Percentiles rank a stretch among this genome's conserved stretches.
Conservation (phyloP, 2,113 vertebrate species). For the Noturus placidus region DNA sequence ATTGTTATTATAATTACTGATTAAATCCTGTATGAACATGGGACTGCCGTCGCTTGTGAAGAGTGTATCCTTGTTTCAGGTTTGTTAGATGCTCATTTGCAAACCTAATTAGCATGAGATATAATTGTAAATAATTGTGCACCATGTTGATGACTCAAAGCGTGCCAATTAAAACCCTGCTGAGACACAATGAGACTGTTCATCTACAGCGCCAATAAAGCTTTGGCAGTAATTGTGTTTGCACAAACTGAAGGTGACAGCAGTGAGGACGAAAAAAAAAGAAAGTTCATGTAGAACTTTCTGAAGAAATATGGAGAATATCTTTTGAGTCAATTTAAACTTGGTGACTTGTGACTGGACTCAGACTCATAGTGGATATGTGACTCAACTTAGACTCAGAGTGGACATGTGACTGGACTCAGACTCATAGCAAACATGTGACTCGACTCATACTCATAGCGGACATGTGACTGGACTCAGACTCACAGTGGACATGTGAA, state of each 20-base stretch:
- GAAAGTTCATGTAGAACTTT: neutral
- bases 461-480: neutral
- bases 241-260: neutral
- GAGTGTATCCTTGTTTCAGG: neutral
- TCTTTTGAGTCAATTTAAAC: neutral
- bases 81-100: constrained; percentile 44
- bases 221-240: neutral
- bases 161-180: constrained; percentile 30
- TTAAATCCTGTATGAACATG: neutral
- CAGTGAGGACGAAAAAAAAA: neutral
- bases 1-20: neutral
- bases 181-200: neutral
- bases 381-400: neutral
- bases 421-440: no score
- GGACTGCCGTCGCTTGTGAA: neutral
- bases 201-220: neutral
- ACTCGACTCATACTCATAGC: neutral
- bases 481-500: neutral
- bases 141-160: constrained; percentile 55
- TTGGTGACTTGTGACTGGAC: neutral
- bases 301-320: no score
- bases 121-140: constrained; percentile 52
- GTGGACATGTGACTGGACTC: no score
- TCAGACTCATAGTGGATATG: neutral
- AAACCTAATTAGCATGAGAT: constrained; percentile 56